Evolutionary conservation across 2,113 vertebrate genomes (phyloP).

Genomic region (Colistium nudipinnis): DNA sequence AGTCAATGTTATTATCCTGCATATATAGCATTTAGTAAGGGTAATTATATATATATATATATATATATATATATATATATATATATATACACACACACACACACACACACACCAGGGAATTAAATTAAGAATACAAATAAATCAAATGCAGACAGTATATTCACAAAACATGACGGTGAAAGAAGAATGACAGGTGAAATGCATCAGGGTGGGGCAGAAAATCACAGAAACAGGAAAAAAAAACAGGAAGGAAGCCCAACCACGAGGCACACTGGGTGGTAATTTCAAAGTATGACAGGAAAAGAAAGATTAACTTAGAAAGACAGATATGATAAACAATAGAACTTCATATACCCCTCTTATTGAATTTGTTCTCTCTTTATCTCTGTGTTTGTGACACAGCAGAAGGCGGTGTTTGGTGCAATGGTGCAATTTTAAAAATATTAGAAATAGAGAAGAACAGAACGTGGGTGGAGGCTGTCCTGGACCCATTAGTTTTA

Average conservation of each 20-base stretch:
- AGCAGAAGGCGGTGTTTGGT: not conserved
- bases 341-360: not conserved
- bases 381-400: conserved; percentile 5
- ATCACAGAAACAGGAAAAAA: not conserved
- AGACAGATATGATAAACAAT: not conserved
- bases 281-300: not conserved
- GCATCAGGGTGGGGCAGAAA: not conserved
- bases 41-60: no score
- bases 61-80: no score
- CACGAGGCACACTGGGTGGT: not conserved
- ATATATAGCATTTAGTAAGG: no score
- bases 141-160: not conserved
- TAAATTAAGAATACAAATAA: not conserved
- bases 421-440: not conserved
- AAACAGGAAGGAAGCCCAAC: not conserved
- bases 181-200: not conserved
- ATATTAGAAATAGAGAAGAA: conserved; percentile 8
- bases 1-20: no score
- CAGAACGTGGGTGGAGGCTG: conserved; percentile 13
- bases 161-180: not conserved
- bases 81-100: no score
- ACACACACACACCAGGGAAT: no score
- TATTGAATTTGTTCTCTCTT: conserved; percentile 1
- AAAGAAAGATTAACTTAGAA: not conserved
- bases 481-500: conserved; percentile 54